Evolutionary conservation across 2,888 invertebrate species (phyloP), one percentile per base, ranked within the genome.

Genomic region (Caenorhabditis panamensis): DNA sequence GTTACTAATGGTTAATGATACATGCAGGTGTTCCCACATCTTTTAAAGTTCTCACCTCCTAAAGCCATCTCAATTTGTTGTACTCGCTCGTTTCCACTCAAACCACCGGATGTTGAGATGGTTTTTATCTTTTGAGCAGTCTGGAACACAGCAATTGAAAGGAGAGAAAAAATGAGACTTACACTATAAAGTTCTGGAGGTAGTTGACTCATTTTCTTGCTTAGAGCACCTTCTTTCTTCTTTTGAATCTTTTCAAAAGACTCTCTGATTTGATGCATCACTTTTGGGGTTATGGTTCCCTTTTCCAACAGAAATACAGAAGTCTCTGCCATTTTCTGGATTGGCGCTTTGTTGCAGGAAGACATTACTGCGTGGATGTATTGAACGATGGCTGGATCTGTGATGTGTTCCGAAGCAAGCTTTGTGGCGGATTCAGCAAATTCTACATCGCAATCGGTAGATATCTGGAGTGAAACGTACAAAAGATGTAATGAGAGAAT

Each of bases 271-370:
- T 77, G 63, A 59, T 67, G 62, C 76, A 81, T 77, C 1, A 81
- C 80, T 56, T 24, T 63, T 1, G 80, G 80, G 28, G 69, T 73
- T 9, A 78, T 77, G 5, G 79, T 71, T 26, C 81, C 79, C 24
- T 82, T 79, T n/a, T 77, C 68, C 2, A 82, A 62, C 6, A 84
- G 71, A 49, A 72, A 78, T 1, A 78, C 73, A 6, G 79, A 82
- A 9, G 71, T 79, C 56, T 84, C 83, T 0, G 85, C 72, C 67
- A 83, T 69, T 61, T 85, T 85, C 58, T 85, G 85, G 56, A 85
- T 75, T 37, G 83, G 82, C 9, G 85, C 78, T 28, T 85, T 85
- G 64, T 85, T 85, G 41, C 84, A 84, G 2, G 84, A 84, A n/a
- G 82, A 73, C 62, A 82, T 73, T 16, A 84, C 82, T 1, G 84